Conservation (phyloP, 2,888 invertebrate species). For the Drosophila emarginata region DNA sequence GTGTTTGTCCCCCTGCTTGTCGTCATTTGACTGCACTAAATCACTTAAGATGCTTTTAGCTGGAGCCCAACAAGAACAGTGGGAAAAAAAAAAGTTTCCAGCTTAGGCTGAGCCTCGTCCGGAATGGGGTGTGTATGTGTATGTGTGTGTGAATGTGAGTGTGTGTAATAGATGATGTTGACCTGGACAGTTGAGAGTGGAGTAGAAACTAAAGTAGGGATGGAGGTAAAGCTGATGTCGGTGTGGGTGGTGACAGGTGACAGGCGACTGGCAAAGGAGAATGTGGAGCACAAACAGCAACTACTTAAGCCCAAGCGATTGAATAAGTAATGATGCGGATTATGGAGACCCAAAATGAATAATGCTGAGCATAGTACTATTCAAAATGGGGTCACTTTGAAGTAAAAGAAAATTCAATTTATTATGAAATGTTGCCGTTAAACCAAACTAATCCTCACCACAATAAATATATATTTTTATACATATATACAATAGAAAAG, state of each 20-base stretch:
- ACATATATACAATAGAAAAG: neutral
- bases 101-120: slow-evolving; percentile 60
- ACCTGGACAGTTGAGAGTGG: slow-evolving; percentile 55
- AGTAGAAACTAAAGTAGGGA: slow-evolving; percentile 20
- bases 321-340: slow-evolving; percentile 66
- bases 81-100: slow-evolving; percentile 68
- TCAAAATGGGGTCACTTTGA: slow-evolving; percentile 27
- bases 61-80: slow-evolving; percentile 17
- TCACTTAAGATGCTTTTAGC: slow-evolving; percentile 78
- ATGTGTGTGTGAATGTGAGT: slow-evolving; percentile 21
- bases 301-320: slow-evolving; percentile 60
- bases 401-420: neutral
- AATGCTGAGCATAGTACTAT: slow-evolving; percentile 20
- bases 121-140: slow-evolving; percentile 59
- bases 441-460: neutral
- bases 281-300: slow-evolving; percentile 43
- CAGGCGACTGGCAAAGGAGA: slow-evolving; percentile 24
- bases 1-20: slow-evolving; percentile 48
- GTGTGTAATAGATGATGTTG: slow-evolving; percentile 71
- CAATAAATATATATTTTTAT: too few species aligned
- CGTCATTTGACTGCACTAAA: slow-evolving; percentile 71
- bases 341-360: slow-evolving; percentile 42
- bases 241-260: slow-evolving; percentile 59
- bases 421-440: neutral
- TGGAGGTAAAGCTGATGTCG: slow-evolving; percentile 13